phyloP scores from a whole-genome alignment of 2,797 vertebrate species.

The Ambastaia sidthimunki region DNA sequence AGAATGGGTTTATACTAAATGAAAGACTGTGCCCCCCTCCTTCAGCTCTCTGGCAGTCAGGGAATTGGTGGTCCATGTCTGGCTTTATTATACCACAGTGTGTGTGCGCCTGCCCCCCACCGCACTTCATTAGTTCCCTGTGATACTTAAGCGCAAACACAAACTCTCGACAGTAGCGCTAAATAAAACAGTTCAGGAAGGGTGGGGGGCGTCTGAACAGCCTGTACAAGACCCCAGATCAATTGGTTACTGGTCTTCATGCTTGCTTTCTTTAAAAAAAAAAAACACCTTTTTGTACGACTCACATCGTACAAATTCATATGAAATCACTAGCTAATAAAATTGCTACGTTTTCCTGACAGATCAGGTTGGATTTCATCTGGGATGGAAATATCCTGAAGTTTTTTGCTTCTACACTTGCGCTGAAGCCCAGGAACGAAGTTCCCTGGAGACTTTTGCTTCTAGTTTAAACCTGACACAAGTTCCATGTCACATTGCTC shows the following conservation, averaged over 20 bases:
- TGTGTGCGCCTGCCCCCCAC: conserved; percentile 44
- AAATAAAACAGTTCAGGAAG: conserved; percentile 43
- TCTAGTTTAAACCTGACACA: conserved; percentile 78
- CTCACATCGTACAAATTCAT: too few relatives aligned
- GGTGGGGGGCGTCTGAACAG: conserved; percentile 31
- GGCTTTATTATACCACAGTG: conserved; percentile 46
- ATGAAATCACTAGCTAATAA: too few relatives aligned
- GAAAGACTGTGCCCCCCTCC: conserved; percentile 29
- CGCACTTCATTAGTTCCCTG: conserved; percentile 54
- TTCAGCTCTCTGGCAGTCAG: conserved; percentile 18
- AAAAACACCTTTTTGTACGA: too few relatives aligned
- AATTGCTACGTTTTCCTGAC: too few relatives aligned
- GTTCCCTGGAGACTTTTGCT: conserved; percentile 55
- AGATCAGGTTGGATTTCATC: conserved; percentile 18
- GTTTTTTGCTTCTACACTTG: conserved; percentile 12
- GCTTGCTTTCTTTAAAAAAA: too few relatives aligned
- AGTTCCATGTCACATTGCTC: conserved; percentile 79
- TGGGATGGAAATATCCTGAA: conserved; percentile 29
- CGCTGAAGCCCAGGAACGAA: conserved; percentile 49
- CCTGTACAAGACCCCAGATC: conserved; percentile 49
- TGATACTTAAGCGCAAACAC: conserved; percentile 56
- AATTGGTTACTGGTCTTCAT: conserved; percentile 32
- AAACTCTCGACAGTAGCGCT: conserved; percentile 37
- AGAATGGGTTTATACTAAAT: conserved; percentile 40
- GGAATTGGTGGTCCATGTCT: conserved; percentile 38